These are phyloP conservation scores for Willowsia nigromaculata DNA, from an alignment of 2,888 invertebrate genomes.

Conservation along the genomic window DNA sequence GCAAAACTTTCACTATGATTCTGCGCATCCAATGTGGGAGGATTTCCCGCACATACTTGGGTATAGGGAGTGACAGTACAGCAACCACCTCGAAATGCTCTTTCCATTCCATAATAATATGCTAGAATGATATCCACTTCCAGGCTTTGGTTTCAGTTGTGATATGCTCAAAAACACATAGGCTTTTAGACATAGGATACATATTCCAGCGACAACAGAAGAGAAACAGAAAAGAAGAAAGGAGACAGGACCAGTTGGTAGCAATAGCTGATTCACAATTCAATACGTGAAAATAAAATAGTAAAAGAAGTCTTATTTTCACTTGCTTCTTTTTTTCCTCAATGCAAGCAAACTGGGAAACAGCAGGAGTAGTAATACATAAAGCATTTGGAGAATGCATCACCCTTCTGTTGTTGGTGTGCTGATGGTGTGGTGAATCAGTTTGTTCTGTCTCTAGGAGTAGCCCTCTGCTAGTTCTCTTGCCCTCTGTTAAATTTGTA, in stretches of 20 bases:
- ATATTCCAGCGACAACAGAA: neutral
- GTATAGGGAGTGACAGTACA: conserved; percentile 69
- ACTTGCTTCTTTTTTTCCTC: neutral
- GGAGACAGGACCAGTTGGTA: conserved; percentile 67
- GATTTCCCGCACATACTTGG: conserved; percentile 70
- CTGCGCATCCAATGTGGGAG: conserved; percentile 71
- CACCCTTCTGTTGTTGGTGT: conserved; percentile 28
- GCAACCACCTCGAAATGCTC: conserved; percentile 52
- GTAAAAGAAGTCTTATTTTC: neutral
- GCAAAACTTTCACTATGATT: conserved; percentile 62
- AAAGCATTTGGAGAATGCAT: conserved; percentile 31
- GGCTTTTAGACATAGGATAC: neutral
- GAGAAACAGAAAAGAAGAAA: conserved; percentile 40
- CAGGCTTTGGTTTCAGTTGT: neutral
- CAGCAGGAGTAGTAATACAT: conserved; percentile 51
- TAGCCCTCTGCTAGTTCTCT: conserved; percentile 45
- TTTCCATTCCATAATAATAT: neutral
- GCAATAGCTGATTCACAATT: conserved; percentile 64
- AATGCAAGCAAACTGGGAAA: no score
- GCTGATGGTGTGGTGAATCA: conserved; percentile 57
- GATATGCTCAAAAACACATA: neutral
- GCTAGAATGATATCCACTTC: neutral
- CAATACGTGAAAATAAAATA: conserved; percentile 17
- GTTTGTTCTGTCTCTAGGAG: conserved; percentile 65
- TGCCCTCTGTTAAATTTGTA: conserved; percentile 48